Percentiles rank a stretch among this genome's conserved stretches.
Evolutionary conservation across 2,113 vertebrate genomes (phyloP).

Genomic region (Lipotes vexillifer): DNA sequence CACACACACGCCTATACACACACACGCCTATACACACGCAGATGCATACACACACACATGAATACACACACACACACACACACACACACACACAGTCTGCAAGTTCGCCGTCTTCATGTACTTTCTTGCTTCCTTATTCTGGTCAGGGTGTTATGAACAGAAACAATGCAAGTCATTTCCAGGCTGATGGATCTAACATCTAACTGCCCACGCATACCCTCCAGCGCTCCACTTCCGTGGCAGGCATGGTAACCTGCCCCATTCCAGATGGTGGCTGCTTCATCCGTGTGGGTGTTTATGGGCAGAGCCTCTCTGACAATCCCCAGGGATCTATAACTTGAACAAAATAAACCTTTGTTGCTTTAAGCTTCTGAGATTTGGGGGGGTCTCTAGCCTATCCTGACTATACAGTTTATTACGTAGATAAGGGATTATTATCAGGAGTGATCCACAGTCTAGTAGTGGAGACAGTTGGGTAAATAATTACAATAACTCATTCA

Average conservation of each 20-base stretch:
- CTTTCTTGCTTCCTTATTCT: background rate
- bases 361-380: background rate
- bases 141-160: background rate
- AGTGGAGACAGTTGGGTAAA: background rate
- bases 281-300: background rate
- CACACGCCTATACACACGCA: background rate
- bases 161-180: background rate
- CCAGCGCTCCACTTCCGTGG: too few species aligned
- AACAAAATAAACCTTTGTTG: background rate
- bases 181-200: too few species aligned
- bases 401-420: background rate
- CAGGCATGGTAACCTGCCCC: fast-evolving
- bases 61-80: too few species aligned
- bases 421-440: background rate
- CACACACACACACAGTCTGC: background rate
- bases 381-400: background rate
- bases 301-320: background rate
- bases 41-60: too few species aligned
- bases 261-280: background rate
- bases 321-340: background rate
- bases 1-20: too few species aligned
- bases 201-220: too few species aligned
- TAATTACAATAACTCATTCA: background rate
- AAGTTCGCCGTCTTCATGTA: background rate
- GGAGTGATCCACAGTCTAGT: too few species aligned